A percentile compares a stretch with the other conserved stretches of the same genome.
These are phyloP conservation scores for Pediacus dermestoides DNA, from an alignment of 2,888 invertebrate genomes.

Conservation along the genomic window DNA sequence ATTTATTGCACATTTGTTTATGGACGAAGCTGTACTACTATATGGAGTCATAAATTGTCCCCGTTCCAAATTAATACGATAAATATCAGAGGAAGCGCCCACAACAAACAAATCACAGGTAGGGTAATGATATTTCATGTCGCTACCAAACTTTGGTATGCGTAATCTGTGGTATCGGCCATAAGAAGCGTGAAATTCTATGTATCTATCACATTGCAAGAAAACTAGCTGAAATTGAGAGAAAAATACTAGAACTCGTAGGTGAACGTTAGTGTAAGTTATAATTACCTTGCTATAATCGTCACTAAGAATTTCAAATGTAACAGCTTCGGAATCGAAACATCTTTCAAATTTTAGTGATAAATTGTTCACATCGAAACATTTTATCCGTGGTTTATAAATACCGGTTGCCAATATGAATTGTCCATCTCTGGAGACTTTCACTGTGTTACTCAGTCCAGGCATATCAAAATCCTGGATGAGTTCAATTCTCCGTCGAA, in stretches of 20 bases:
- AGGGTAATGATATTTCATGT: conserved; percentile 84
- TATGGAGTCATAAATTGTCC: conserved; percentile 91
- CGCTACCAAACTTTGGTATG: conserved; percentile 93
- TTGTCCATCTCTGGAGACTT: conserved; percentile 85
- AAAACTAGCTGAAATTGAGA: conserved; percentile 71
- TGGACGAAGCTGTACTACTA: conserved; percentile 66
- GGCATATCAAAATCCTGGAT: conserved; percentile 99
- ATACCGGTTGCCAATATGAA: conserved; percentile 90
- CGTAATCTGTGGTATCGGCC: conserved; percentile 87
- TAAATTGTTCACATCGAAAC: conserved; percentile 93
- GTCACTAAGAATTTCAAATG: conserved; percentile 87
- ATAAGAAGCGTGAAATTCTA: conserved; percentile 94
- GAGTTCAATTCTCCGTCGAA: conserved; percentile 87
- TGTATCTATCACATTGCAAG: conserved; percentile 83
- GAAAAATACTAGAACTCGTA: too few relatives aligned
- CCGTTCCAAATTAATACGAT: conserved; percentile 86
- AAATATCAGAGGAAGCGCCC: conserved; percentile 80
- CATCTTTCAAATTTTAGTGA: conserved; percentile 98
- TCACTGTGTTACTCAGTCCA: conserved; percentile 79
- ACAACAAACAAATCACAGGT: conserved; percentile 91
- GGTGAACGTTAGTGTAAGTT: conserved; percentile 7
- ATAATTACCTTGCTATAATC: conserved; percentile 86
- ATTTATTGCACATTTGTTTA: conserved; percentile 85
- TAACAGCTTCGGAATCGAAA: conserved; percentile 94
- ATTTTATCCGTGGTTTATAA: conserved; percentile 94